Conservation (phyloP, 2,113 vertebrate species). For the Uropsilus gracilis region DNA sequence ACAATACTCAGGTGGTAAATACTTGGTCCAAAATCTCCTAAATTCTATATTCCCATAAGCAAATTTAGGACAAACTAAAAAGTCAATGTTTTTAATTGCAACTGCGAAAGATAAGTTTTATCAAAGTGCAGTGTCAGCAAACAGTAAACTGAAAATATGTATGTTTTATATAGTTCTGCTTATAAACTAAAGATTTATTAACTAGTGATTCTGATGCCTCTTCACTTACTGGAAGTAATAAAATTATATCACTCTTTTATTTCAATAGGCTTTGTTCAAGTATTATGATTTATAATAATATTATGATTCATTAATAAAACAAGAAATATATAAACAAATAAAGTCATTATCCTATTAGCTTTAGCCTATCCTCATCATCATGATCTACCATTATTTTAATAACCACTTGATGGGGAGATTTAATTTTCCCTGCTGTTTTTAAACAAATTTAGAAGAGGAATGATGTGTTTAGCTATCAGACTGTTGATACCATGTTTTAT, state of each 20-base stretch:
- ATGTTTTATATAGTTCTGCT: neutral
- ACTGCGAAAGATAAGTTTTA: constrained; percentile 14
- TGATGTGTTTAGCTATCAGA: neutral
- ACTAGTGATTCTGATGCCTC: neutral
- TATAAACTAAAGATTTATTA: neutral
- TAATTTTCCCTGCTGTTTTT: neutral
- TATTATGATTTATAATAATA: neutral
- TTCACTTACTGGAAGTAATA: neutral
- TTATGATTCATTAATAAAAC: neutral
- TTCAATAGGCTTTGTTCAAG: constrained; percentile 9
- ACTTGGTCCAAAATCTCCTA: neutral
- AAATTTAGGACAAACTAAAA: neutral
- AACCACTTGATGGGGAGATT: neutral
- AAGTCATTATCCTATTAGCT: neutral
- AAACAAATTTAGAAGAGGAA: neutral
- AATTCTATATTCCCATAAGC: neutral
- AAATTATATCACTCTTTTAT: neutral
- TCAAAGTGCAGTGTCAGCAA: neutral
- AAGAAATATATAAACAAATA: neutral
- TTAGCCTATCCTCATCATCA: neutral
- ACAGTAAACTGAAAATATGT: neutral
- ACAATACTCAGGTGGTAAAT: neutral
- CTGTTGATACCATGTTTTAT: neutral
- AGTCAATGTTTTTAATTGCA: neutral
- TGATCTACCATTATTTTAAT: neutral